Evolutionary conservation across 1,140 invertebrate genomes (phyloP).

Genomic region (Temnothorax nylanderi): DNA sequence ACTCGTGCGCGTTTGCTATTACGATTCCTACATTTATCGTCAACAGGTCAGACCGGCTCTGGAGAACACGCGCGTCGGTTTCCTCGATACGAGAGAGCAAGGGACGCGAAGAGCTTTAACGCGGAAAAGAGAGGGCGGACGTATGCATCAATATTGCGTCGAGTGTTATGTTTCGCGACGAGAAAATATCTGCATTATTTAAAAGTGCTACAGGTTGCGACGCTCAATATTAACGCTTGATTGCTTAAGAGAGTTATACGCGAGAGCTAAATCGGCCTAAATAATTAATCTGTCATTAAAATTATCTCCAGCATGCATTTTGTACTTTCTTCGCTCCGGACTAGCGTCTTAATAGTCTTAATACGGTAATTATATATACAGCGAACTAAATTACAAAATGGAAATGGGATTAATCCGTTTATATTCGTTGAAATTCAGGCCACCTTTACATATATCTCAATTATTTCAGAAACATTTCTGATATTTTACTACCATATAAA

Average conservation of each 20-base stretch:
- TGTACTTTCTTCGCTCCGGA: neutral
- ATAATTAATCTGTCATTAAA: conserved; percentile 26
- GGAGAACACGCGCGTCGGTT: neutral
- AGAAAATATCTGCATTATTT: neutral
- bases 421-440: neutral
- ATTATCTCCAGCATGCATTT: neutral
- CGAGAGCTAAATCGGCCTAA: neutral
- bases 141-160: neutral
- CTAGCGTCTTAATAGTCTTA: neutral
- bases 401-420: neutral
- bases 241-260: neutral
- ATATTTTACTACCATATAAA: neutral
- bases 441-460: neutral
- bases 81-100: neutral
- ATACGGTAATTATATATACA: neutral
- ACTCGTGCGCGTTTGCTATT: conserved; percentile 17
- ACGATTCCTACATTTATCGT: conserved; percentile 49
- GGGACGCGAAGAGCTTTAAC: neutral
- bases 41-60: conserved; percentile 54
- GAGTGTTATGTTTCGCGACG: conserved; percentile 17
- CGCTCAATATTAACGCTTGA: conserved; percentile 33
- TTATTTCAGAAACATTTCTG: neutral
- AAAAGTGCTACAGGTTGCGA: conserved; percentile 11
- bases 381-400: neutral
- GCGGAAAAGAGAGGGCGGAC: neutral